Evolutionary conservation across 1,140 invertebrate genomes (phyloP).

Genomic region (Sminthurides bifidus): DNA sequence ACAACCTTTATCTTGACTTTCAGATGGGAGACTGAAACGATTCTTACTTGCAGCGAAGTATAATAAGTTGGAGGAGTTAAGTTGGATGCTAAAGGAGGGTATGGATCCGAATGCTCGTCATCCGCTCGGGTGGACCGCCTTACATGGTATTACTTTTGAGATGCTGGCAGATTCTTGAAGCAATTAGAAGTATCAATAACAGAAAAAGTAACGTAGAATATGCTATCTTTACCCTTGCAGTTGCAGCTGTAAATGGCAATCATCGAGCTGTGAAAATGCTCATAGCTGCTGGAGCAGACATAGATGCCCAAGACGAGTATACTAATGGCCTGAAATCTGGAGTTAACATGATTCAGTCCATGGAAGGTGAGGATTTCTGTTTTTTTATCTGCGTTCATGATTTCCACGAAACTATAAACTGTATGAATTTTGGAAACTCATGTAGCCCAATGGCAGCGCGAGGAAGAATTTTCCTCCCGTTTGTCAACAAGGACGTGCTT

Average conservation of each 20-base stretch:
- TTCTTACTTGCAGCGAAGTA: constrained; percentile 51
- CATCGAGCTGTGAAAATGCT: constrained; percentile 52
- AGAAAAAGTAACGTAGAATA: background rate
- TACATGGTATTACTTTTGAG: constrained; percentile 49
- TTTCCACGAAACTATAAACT: background rate
- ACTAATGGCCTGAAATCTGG: constrained; percentile 53
- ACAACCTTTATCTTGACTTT: background rate
- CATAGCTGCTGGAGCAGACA: constrained; percentile 61
- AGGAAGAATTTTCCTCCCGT: constrained; percentile 65
- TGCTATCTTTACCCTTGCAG: background rate
- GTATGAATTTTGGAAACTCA: background rate
- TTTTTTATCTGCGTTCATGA: background rate
- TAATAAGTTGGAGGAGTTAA: constrained; percentile 49
- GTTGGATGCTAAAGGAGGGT: constrained; percentile 41
- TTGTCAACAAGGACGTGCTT: constrained; percentile 65
- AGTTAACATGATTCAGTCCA: constrained; percentile 43
- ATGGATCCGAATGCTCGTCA: constrained; percentile 53
- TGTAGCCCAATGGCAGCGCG: constrained; percentile 52
- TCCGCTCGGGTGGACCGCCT: constrained; percentile 68
- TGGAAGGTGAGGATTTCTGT: constrained; percentile 48
- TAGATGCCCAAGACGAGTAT: constrained; percentile 67
- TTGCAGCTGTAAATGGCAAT: constrained; percentile 65
- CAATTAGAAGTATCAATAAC: background rate
- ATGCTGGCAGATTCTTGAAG: background rate
- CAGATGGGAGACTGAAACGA: constrained; percentile 40